phyloP scores from a whole-genome alignment of 1,140 invertebrate genomes.

The Hypsibius dujardini region DNA sequence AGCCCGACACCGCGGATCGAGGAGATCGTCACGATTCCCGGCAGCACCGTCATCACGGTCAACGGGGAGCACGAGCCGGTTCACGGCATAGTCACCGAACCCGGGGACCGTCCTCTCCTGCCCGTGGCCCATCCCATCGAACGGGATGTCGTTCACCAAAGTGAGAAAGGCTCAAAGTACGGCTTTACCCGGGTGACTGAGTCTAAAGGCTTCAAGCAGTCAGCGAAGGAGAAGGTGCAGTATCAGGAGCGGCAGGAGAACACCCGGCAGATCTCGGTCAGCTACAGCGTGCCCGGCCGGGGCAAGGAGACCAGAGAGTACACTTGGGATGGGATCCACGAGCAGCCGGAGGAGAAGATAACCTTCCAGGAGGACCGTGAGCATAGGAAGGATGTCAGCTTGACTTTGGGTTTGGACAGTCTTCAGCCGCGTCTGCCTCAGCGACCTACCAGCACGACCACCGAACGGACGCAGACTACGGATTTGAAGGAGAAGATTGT shows the following conservation, averaged over 20 bases:
- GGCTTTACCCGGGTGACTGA: conserved; percentile 14
- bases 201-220: conserved; percentile 10
- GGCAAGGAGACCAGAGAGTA: conserved; percentile 1
- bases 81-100: conserved; percentile 13
- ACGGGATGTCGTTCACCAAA: not conserved
- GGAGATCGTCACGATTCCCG: conserved; percentile 2
- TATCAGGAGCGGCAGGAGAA: conserved; percentile 7
- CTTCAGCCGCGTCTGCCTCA: not conserved
- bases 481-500: not conserved
- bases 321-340: not conserved
- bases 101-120: not conserved
- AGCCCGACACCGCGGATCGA: conserved; percentile 16
- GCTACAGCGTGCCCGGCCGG: not conserved
- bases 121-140: not conserved
- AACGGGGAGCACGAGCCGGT: conserved; percentile 10
- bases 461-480: not conserved
- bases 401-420: not conserved
- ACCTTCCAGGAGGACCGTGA: conserved; percentile 8
- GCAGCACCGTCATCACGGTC: conserved; percentile 9
- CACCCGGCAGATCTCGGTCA: conserved; percentile 5
- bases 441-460: not conserved
- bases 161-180: not conserved
- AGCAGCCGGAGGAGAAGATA: conserved; percentile 6
- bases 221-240: not conserved
- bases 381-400: not conserved